Evolutionary conservation across 2,888 invertebrate species (phyloP).

Genomic region (Sinelater perroti): DNA sequence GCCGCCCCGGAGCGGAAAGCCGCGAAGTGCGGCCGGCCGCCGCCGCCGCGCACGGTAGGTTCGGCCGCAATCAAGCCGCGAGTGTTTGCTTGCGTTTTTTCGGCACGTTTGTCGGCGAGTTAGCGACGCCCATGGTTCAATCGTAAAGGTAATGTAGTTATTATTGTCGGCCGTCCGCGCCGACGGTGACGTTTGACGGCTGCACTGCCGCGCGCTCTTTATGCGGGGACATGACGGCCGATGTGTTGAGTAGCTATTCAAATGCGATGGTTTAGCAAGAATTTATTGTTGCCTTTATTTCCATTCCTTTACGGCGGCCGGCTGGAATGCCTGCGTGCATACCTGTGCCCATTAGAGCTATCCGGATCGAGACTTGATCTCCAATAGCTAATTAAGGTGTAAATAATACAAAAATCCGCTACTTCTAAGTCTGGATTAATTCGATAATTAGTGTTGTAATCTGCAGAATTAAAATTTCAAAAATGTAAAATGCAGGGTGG

Average conservation of each 20-base stretch:
- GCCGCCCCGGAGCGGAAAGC: conserved; percentile 2
- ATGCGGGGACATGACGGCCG: conserved; percentile 30
- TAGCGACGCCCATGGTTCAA: conserved; percentile 49
- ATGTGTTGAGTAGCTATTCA: conserved; percentile 30
- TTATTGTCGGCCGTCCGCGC: conserved; percentile 35
- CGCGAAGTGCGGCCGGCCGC: conserved; percentile 23
- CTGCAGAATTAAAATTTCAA: too few species aligned
- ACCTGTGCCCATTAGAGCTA: too few species aligned
- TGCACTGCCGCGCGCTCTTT: conserved; percentile 18
- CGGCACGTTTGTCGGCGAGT: conserved; percentile 48
- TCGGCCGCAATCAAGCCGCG: conserved; percentile 44
- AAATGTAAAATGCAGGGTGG: too few species aligned
- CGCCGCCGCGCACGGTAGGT: conserved; percentile 38
- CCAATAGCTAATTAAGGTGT: too few species aligned
- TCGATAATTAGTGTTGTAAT: too few species aligned
- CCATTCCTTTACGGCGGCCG: conserved; percentile 7
- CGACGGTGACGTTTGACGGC: conserved; percentile 24
- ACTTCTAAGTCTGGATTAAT: too few species aligned
- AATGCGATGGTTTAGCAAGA: conserved; percentile 28
- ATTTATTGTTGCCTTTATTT: conserved; percentile 21
- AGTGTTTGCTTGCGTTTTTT: conserved; percentile 45
- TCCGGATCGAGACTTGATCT: too few species aligned
- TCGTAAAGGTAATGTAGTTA: conserved; percentile 48
- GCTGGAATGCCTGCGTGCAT: conserved; percentile 8
- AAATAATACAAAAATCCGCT: too few species aligned